Base-by-base conservation (phyloP, 2,113 vertebrate species). In the Aldabrachelys gigantea region DNA sequence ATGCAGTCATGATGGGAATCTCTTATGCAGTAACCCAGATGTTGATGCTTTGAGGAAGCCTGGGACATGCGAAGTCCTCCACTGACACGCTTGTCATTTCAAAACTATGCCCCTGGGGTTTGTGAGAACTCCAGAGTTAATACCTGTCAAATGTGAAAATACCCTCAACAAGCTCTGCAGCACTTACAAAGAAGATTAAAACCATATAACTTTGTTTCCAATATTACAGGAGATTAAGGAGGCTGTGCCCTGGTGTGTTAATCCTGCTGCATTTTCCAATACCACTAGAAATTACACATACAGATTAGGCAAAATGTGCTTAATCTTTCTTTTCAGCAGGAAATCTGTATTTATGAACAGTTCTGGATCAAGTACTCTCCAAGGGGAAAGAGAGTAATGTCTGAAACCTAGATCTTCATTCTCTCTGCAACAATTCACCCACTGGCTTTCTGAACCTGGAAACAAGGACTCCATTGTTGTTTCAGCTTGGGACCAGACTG, bases 141-240 rank as follows among this genome's bases (percentile, higher is more conserved):
- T 94, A 90, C 84, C 65, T 91, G 78, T 76, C 90, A 97, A 96
- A 97, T 91, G 91, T 90, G 84, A 91, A 96, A 96, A 93, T 85
- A 94, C 22, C 82, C 82, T 62, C 69, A 79, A 25, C 52, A 53
- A 44, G 21, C 92, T 2, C 2, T 87, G 83, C 87, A 87, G 75
- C 54, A 90, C 93, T 94, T 87, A 93, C 76, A 50, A 49, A 38
- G 52, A 85, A 84, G 84, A 95, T 97, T 91, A 96, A 97, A 88
- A 81, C 54, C 94, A 89, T 89, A 6, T 5, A 72, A 83, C 80
- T 96, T 86, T 72, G 50, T 94, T 95, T 72, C 59, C 87, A 78
- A 87, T 35, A 72, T 93, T 81, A 89, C 49, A 80, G 90, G 44
- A 65, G 96, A 89, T 97, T 92, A 93, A 93, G n/a, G 14, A 84